A percentile compares a stretch with the other conserved stretches of the same genome.
Evolutionary conservation across 2,113 vertebrate genomes (phyloP).

Genomic region (Ascaphus truei): DNA sequence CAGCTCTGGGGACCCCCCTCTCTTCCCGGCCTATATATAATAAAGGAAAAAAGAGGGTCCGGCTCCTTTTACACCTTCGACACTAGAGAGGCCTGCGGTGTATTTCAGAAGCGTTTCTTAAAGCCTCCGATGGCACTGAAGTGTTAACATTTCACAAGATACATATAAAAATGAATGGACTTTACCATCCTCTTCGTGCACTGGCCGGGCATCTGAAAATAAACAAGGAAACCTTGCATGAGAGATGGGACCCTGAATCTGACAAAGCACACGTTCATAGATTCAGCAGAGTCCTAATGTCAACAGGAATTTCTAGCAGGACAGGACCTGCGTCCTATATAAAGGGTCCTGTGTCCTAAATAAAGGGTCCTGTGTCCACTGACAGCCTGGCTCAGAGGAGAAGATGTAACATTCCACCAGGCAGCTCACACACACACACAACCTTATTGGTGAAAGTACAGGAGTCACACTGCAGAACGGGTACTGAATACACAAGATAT

Average conservation of each 20-base stretch:
- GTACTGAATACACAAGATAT: too few relatives aligned
- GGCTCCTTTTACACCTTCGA: too few relatives aligned
- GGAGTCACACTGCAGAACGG: neutral
- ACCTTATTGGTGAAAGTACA: neutral
- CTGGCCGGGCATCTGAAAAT: conserved; percentile 70
- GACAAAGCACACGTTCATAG: conserved; percentile 46
- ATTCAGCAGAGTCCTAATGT: neutral
- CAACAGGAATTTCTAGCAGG: neutral
- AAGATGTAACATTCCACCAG: neutral
- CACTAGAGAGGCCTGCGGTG: too few relatives aligned
- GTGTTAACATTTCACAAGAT: neutral
- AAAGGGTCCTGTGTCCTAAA: neutral
- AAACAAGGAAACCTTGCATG: conserved; percentile 33
- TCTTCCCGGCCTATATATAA: too few relatives aligned
- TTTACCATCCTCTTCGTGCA: conserved; percentile 71
- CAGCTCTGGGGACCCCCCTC: too few relatives aligned
- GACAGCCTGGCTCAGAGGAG: neutral
- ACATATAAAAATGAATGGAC: conserved; percentile 5
- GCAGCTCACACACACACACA: neutral
- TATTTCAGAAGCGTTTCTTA: too few relatives aligned
- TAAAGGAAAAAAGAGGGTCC: neutral
- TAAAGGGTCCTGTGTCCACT: neutral
- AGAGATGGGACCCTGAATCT: conserved; percentile 1
- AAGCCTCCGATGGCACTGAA: neutral
- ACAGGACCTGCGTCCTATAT: neutral